A percentile compares a stretch with the other conserved stretches of the same genome.
These are phyloP conservation scores for Stegastes partitus DNA, from an alignment of 2,113 vertebrate genomes.

Conservation along the genomic window DNA sequence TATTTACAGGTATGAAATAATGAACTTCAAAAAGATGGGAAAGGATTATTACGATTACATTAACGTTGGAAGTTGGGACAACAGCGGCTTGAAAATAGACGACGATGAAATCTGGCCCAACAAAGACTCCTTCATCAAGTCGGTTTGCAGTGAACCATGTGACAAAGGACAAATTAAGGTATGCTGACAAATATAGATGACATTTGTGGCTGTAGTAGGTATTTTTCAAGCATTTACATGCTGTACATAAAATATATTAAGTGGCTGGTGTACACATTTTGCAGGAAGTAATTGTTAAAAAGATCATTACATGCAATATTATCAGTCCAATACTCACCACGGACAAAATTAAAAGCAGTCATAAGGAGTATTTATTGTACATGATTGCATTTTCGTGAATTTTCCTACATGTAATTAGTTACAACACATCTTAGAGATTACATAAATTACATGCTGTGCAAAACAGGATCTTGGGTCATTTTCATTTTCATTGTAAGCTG, in stretches of 20 bases:
- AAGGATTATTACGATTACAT: constrained; percentile 98
- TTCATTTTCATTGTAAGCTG: neutral
- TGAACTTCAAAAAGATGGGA: constrained; percentile 99
- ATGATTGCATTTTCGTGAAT: neutral
- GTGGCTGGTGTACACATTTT: neutral
- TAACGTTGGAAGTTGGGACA: constrained; percentile 98
- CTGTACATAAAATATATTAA: neutral
- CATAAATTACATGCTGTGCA: neutral
- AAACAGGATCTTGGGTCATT: neutral
- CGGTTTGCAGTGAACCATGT: constrained; percentile 98
- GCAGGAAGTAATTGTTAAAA: too few species aligned
- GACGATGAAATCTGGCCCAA: constrained; percentile 96
- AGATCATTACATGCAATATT: neutral
- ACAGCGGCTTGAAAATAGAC: constrained; percentile 94
- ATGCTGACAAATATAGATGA: constrained; percentile 24
- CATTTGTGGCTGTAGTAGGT: too few species aligned
- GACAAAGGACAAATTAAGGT: constrained; percentile 99
- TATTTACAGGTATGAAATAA: constrained; percentile 93
- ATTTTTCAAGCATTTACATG: neutral
- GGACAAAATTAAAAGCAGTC: neutral
- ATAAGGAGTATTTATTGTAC: neutral
- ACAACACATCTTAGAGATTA: neutral
- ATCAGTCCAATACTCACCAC: too few species aligned
- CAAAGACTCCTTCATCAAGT: constrained; percentile 91
- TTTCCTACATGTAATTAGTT: neutral